A percentile compares a stretch with the other conserved stretches of the same genome.
Conservation (phyloP, 2,797 vertebrate species). For the Cossypha heuglini region DNA sequence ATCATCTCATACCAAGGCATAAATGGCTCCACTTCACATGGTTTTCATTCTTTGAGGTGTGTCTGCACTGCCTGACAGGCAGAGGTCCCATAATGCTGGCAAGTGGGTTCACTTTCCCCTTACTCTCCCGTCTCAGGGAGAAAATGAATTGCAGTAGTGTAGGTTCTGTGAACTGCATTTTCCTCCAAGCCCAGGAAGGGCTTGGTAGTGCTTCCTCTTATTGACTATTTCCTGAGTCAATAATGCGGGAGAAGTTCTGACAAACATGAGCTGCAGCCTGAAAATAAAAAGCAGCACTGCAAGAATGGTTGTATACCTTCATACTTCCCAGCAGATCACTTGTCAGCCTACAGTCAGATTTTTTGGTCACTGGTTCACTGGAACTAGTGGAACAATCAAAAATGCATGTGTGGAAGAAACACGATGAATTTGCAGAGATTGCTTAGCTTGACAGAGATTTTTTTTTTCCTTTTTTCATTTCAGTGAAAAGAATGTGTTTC, state of each 20-base stretch:
- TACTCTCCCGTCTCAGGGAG: neutral
- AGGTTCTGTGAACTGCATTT: neutral
- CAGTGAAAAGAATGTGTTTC: neutral
- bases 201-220: neutral
- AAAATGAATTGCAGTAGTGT: neutral
- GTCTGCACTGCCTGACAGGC: neutral
- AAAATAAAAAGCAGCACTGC: neutral
- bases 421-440: neutral
- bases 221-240: rapidly evolving
- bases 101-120: neutral
- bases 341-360: neutral
- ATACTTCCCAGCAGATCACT: neutral
- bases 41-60: neutral
- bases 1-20: neutral
- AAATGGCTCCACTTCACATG: neutral
- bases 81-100: neutral
- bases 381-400: neutral
- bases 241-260: neutral
- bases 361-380: neutral
- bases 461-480: neutral
- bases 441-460: neutral
- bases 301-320: neutral
- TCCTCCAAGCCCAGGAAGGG: neutral
- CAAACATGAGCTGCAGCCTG: neutral
- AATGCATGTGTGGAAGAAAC: neutral